Conservation (phyloP, 2,113 vertebrate species). For the Lepisosteus osseus region DNA sequence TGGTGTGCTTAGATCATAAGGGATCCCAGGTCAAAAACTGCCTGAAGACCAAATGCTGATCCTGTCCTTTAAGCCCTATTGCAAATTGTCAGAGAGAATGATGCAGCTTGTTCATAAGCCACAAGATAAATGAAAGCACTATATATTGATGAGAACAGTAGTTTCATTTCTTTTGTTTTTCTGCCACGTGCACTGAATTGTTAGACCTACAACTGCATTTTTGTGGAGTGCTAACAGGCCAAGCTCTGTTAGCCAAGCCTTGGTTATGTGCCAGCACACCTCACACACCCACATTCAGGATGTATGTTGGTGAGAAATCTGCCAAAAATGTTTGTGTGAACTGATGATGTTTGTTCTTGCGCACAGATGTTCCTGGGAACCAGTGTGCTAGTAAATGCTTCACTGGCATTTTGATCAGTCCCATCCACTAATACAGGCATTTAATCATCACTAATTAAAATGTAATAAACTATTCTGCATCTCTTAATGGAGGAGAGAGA, state of each 20-base stretch:
- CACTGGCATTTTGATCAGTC: constrained; percentile 5
- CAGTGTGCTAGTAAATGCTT: constrained; percentile 13
- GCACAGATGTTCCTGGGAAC: constrained; percentile 11
- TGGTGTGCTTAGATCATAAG: constrained; percentile 38
- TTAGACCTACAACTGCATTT: too few species aligned
- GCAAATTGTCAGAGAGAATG: not conserved
- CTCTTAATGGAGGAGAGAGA: not conserved
- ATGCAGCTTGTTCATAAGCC: not conserved
- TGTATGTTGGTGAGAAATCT: too few species aligned
- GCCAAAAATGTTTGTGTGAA: too few species aligned
- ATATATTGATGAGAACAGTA: not conserved
- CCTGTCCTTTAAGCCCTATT: constrained; percentile 19
- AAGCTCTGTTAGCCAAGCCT: too few species aligned
- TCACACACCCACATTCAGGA: too few species aligned
- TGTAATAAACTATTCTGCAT: not conserved
- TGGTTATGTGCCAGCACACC: too few species aligned
- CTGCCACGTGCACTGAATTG: too few species aligned
- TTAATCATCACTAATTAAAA: not conserved
- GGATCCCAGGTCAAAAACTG: constrained; percentile 30
- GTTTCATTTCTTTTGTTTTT: not conserved
- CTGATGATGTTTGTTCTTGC: too few species aligned
- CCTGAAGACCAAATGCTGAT: constrained; percentile 26
- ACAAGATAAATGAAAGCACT: constrained; percentile 6
- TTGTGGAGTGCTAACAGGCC: too few species aligned
- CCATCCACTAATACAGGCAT: not conserved